Conservation (phyloP, 2,888 invertebrate genomes). For the Drosophila mimetica region DNA sequence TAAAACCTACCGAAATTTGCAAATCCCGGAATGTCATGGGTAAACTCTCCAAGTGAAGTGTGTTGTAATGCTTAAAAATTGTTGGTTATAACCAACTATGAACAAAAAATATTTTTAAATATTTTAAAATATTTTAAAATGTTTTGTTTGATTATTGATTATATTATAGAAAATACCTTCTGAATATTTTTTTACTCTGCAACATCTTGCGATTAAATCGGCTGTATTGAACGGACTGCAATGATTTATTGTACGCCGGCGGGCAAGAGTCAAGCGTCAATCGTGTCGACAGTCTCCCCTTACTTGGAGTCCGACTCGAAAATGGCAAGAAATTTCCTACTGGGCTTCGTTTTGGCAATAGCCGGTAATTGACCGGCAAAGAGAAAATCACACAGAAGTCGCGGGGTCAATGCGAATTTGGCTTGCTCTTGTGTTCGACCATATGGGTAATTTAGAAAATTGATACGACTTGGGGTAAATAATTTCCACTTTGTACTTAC, state of each 20-base stretch:
- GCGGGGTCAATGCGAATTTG: conserved; percentile 23
- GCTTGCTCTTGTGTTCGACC: conserved; percentile 3
- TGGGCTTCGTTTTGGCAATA: conserved; percentile 49
- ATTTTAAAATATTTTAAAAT: no score
- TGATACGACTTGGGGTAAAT: not conserved
- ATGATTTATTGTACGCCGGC: conserved; percentile 68
- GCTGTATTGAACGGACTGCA: conserved; percentile 36
- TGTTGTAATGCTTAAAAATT: no score
- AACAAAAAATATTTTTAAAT: no score
- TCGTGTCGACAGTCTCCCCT: conserved; percentile 50
- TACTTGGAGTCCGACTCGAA: conserved; percentile 45
- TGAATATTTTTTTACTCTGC: not conserved
- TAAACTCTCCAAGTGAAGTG: no score
- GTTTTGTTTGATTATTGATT: no score
- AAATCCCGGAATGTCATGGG: no score
- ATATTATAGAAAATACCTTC: not conserved
- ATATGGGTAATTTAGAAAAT: conserved; percentile 14
- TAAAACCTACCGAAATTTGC: no score
- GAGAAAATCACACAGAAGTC: conserved; percentile 37
- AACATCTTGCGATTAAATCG: conserved; percentile 35
- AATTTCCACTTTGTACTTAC: conserved; percentile 1
- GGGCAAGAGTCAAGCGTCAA: conserved; percentile 68
- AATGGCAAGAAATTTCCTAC: conserved; percentile 64
- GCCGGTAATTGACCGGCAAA: conserved; percentile 33
- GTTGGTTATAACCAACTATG: no score